Conservation (phyloP, 2,113 vertebrate species). For the Labrus mixtus region DNA sequence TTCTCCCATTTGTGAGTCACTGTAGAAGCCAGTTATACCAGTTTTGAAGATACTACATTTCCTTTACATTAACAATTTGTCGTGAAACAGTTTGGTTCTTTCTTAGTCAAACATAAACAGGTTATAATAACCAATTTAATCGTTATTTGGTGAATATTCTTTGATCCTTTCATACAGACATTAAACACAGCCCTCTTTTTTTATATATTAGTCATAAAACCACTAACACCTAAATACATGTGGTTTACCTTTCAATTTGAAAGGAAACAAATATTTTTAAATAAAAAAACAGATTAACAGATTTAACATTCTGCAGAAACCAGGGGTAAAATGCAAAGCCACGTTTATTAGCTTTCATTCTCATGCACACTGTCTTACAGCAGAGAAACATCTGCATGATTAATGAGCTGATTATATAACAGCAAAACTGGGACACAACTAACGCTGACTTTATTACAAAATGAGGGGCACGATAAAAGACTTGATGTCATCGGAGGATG, state of each 20-base stretch:
- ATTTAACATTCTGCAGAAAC: conserved; percentile 54
- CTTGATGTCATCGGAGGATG: conserved; percentile 39
- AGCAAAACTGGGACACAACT: conserved; percentile 64
- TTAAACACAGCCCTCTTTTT: no score
- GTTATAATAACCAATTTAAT: no score
- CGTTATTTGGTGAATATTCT: no score
- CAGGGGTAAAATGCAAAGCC: conserved; percentile 49
- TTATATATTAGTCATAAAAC: conserved; percentile 10
- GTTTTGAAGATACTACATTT: no score
- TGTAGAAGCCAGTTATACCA: no score
- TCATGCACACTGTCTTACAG: conserved; percentile 56
- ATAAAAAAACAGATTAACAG: conserved; percentile 53
- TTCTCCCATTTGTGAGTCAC: no score
- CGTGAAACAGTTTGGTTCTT: no score
- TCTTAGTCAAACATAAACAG: no score
- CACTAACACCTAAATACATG: conserved; percentile 8
- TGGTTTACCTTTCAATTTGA: conserved; percentile 29
- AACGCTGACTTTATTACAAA: conserved; percentile 65
- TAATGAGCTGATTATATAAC: conserved; percentile 73
- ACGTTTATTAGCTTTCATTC: conserved; percentile 58
- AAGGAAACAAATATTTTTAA: conserved; percentile 38
- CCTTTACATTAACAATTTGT: no score
- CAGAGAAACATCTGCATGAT: conserved; percentile 74
- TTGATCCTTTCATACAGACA: no score
- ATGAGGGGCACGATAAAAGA: conserved; percentile 50